These are phyloP conservation scores for Leucozona laternaria DNA, from an alignment of 2,888 invertebrate species.

Conservation along the genomic window DNA sequence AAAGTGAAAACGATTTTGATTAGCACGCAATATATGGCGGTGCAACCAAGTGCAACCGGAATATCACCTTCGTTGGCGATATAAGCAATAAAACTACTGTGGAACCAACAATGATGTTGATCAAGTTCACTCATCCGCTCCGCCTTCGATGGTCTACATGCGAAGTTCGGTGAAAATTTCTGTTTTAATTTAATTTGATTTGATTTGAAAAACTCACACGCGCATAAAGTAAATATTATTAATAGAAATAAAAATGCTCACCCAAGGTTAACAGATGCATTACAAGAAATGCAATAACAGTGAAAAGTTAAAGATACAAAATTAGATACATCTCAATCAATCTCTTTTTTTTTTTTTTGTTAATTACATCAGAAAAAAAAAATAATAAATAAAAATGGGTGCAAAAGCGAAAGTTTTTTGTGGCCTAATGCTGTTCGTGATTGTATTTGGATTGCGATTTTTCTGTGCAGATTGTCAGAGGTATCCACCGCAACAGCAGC, in stretches of 20 bases:
- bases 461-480: slow-evolving; percentile 76
- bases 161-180: slow-evolving; percentile 36
- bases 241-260: slow-evolving; percentile 33
- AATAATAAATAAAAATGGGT: slow-evolving; percentile 67
- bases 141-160: slow-evolving; percentile 36
- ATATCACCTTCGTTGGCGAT: slow-evolving; percentile 28
- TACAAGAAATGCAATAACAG: slow-evolving; percentile 34
- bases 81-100: slow-evolving; percentile 21
- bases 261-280: slow-evolving; percentile 34
- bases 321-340: slow-evolving; percentile 6
- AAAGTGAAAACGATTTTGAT: slow-evolving; percentile 30
- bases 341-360: slow-evolving; percentile 4
- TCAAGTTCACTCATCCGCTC: slow-evolving; percentile 41
- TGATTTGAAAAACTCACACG: slow-evolving; percentile 12
- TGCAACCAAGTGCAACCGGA: slow-evolving; percentile 55
- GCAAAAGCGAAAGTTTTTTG: slow-evolving; percentile 76
- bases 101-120: slow-evolving; percentile 33
- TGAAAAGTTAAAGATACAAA: slow-evolving; percentile 65
- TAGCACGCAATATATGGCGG: slow-evolving; percentile 2
- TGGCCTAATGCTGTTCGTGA: slow-evolving; percentile 72
- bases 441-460: slow-evolving; percentile 76
- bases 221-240: slow-evolving; percentile 1
- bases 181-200: slow-evolving; percentile 26
- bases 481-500: slow-evolving; percentile 54
- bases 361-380: slow-evolving; percentile 33